Base-by-base conservation (phyloP, 2,888 invertebrate species). In the Germaria angustata region DNA sequence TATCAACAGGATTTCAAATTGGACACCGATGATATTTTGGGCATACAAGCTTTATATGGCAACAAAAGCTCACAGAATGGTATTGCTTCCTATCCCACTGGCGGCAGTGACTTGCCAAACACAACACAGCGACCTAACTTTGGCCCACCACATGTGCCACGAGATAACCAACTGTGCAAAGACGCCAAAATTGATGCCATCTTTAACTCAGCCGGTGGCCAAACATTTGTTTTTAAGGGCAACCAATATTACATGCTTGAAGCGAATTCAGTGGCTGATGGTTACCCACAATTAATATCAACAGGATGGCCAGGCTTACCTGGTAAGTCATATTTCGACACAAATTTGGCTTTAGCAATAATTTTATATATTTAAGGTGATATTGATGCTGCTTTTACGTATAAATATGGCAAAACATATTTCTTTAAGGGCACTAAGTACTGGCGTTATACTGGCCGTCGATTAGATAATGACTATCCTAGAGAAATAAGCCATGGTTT, bases 301-400 rank as follows among this genome's bases (percentile, higher is more conserved):
- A n/a, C 0, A 94, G 93, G 94, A n/a, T 97, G 97, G 96, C 94
- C 94, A 44, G 96, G 95, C 7, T n/a, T n/a, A n/a, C n/a, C n/a
- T n/a, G n/a, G n/a, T n/a, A n/a, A n/a, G n/a, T n/a, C n/a, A n/a
- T n/a, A 28, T 20, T 20, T 24, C 4, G 13, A n/a, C n/a, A n/a
- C n/a, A n/a, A n/a, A n/a, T n/a, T n/a, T 11, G 17, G 7, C 7
- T 34, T 34, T 11, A 24, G 34, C 34, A 20, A 46, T 63, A 51
- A 80, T 11, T 22, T 6, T 2, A 17, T 39, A 51, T 24, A 0
- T 22, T 55, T 57, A 57, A 89, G 89, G 88, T 76, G 94, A 97
- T 89, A 95, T 99, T 59, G 97, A 99, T 90, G 98, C 98, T 2
- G 98, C 98, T 6, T 97, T 99, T n/a, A n/a, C n/a, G n/a, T n/a